Conservation (phyloP, 2,888 invertebrate species). For the Eristalinus sepulchralis region DNA sequence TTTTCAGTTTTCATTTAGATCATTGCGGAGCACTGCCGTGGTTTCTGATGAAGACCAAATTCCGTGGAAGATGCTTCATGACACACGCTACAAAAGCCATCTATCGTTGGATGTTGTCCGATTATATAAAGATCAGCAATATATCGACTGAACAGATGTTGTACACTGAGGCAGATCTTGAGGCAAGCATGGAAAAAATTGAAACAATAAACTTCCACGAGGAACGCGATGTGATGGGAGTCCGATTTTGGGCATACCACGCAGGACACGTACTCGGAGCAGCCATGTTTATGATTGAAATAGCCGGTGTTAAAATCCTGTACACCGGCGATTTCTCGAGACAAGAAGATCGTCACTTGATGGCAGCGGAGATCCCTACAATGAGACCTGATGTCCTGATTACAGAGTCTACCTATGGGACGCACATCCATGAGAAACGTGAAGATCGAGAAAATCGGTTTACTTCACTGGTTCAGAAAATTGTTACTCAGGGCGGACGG, state of each 20-base stretch:
- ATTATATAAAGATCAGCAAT: conserved; percentile 99
- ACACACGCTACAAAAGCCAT: conserved; percentile 99
- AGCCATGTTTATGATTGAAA: conserved; percentile 99
- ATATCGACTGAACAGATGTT: conserved; percentile 98
- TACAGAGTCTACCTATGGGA: conserved; percentile 99
- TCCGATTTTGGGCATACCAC: conserved; percentile 99
- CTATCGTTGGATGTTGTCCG: conserved; percentile 98
- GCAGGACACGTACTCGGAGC: conserved; percentile 99
- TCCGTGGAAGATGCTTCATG: conserved; percentile 99
- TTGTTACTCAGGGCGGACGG: conserved; percentile 97
- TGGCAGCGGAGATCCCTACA: conserved; percentile 99
- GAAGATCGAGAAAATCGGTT: conserved; percentile 98
- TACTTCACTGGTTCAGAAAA: conserved; percentile 96
- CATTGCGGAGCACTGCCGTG: conserved; percentile 99
- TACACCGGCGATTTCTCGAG: conserved; percentile 99
- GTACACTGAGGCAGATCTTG: conserved; percentile 98
- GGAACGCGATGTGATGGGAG: conserved; percentile 97
- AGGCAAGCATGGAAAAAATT: conserved; percentile 99
- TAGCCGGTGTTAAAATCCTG: conserved; percentile 97
- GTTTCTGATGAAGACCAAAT: conserved; percentile 98
- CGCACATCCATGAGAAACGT: conserved; percentile 98
- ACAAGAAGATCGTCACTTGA: conserved; percentile 99
- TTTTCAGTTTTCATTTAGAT: conserved; percentile 95
- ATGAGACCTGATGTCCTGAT: conserved; percentile 98
- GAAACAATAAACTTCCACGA: conserved; percentile 99